Evolutionary conservation across 2,888 invertebrate species (phyloP).

Genomic region (Mamestra brassicae): DNA sequence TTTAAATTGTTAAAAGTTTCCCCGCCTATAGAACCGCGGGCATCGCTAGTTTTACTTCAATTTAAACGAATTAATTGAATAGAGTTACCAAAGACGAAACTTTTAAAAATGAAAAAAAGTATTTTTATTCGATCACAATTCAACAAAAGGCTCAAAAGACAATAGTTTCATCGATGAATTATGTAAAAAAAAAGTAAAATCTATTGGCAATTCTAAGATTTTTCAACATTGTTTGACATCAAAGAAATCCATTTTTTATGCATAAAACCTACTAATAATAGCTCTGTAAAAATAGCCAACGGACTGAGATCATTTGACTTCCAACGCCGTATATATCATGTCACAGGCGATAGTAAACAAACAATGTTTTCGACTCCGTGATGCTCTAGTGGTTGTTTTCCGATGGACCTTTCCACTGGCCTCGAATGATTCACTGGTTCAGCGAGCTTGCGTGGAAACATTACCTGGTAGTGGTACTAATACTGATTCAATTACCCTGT

Average conservation of each 20-base stretch:
- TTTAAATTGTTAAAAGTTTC: constrained; percentile 28
- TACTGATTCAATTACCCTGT: background rate
- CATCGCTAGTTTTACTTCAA: constrained; percentile 5
- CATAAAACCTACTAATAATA: background rate
- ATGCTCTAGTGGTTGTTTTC: constrained; percentile 29
- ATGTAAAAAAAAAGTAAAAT: too few relatives aligned
- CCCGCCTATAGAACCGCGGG: constrained; percentile 1
- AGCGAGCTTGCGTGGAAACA: constrained; percentile 8
- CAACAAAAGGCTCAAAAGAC: background rate
- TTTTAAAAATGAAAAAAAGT: background rate
- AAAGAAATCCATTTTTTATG: background rate
- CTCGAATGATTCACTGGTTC: constrained; percentile 33
- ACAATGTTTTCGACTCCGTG: constrained; percentile 20
- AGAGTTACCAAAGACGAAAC: background rate
- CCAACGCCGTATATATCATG: constrained; percentile 20
- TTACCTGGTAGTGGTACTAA: background rate
- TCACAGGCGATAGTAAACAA: constrained; percentile 31
- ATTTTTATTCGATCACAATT: background rate
- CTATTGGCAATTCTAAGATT: too few relatives aligned
- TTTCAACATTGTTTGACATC: background rate
- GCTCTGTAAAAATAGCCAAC: background rate
- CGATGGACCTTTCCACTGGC: constrained; percentile 50
- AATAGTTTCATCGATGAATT: background rate
- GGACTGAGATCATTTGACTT: background rate
- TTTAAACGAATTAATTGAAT: constrained; percentile 8